These are phyloP conservation scores for Varecia variegata DNA, from an alignment of 2,797 vertebrate genomes.

Conservation along the genomic window DNA sequence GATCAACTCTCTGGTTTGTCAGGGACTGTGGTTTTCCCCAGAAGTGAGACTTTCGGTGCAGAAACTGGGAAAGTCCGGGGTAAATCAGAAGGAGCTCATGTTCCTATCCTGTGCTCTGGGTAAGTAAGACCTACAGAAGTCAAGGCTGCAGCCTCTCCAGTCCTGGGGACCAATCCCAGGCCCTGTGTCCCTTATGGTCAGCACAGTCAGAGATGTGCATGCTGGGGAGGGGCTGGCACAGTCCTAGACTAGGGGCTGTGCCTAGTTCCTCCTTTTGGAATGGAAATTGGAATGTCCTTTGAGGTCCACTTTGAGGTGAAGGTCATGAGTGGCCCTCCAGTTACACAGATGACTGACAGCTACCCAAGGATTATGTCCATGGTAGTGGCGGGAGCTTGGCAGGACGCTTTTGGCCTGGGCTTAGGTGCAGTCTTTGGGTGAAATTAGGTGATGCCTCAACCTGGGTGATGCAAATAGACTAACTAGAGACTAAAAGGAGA, in stretches of 20 bases:
- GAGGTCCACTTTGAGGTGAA: not conserved
- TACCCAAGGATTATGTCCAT: rapidly evolving
- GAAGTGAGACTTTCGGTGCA: not conserved
- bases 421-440: not conserved
- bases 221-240: not conserved
- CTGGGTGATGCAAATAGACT: not conserved
- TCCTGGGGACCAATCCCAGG: not conserved
- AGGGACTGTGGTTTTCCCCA: not conserved
- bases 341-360: not conserved
- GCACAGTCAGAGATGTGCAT: not conserved
- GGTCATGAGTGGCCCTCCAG: not conserved
- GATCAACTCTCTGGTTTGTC: not conserved
- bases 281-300: not conserved
- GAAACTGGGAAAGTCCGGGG: not conserved
- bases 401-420: not conserved
- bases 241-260: not conserved
- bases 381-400: not conserved
- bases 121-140: not conserved
- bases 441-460: not conserved
- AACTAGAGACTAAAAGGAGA: not conserved
- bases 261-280: not conserved
- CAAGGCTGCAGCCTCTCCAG: not conserved
- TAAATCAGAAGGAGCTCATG: no score
- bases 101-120: no score
- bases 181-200: not conserved